These are phyloP conservation scores for Chymomyza procnemis DNA, from an alignment of 2,888 invertebrate species.

Conservation along the genomic window DNA sequence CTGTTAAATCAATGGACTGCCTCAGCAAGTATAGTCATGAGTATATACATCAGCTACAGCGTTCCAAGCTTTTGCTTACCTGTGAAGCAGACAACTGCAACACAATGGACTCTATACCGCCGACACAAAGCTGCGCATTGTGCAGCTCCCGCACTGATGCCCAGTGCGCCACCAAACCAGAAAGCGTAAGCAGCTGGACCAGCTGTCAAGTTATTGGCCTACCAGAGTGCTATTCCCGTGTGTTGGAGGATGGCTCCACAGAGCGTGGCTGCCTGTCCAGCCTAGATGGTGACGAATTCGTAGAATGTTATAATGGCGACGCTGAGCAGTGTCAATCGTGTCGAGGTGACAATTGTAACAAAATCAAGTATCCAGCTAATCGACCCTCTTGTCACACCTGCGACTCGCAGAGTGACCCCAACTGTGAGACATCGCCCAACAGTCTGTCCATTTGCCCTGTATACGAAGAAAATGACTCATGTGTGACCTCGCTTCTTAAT, in stretches of 20 bases:
- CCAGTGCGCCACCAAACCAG: constrained; percentile 60
- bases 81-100: constrained; percentile 71
- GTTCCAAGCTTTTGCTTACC: constrained; percentile 55
- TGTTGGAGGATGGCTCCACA: constrained; percentile 67
- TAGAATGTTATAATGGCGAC: constrained; percentile 66
- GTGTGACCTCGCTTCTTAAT: constrained; percentile 62
- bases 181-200: constrained; percentile 38
- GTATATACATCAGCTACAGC: constrained; percentile 55
- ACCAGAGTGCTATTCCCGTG: constrained; percentile 70
- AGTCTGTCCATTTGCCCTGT: constrained; percentile 59
- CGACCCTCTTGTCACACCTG: constrained; percentile 72
- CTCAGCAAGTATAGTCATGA: constrained; percentile 64
- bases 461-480: constrained; percentile 58
- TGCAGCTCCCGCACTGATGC: constrained; percentile 73
- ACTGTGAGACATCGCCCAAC: constrained; percentile 58
- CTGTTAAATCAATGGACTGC: constrained; percentile 58
- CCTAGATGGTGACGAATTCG: constrained; percentile 67
- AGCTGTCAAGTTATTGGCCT: constrained; percentile 50
- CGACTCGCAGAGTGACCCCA: constrained; percentile 52
- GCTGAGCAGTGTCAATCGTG: constrained; percentile 61
- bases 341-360: constrained; percentile 61
- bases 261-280: constrained; percentile 75
- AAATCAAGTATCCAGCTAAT: constrained; percentile 52
- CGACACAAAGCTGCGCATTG: constrained; percentile 52
- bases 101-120: constrained; percentile 45